Evolutionary conservation across 1,140 invertebrate genomes (phyloP).

Genomic region (Tetragonula clypearis): DNA sequence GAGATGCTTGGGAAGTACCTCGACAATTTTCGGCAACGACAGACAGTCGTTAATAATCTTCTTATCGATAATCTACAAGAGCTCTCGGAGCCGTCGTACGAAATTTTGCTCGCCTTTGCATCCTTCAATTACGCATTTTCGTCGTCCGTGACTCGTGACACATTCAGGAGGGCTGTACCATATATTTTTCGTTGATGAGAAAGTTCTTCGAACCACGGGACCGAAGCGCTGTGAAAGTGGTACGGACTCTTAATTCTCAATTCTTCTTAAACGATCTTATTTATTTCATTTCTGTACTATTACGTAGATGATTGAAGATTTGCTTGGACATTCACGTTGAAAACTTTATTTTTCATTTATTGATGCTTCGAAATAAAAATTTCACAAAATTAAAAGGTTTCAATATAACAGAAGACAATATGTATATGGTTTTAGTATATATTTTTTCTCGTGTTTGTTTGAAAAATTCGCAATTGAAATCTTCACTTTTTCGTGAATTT

Average conservation of each 20-base stretch:
- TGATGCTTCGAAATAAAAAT: too few species aligned
- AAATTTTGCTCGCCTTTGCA: slow-evolving; percentile 2
- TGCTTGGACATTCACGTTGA: not conserved
- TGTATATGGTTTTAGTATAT: too few species aligned
- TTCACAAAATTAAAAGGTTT: not conserved
- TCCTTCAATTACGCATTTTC: slow-evolving; percentile 12
- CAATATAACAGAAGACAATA: not conserved
- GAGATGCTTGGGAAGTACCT: not conserved
- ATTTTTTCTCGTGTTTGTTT: not conserved
- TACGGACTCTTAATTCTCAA: not conserved
- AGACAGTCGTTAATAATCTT: slow-evolving; percentile 18
- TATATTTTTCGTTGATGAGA: not conserved
- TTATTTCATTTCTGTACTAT: not conserved
- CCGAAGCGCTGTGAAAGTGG: not conserved
- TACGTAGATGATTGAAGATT: not conserved
- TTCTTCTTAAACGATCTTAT: not conserved
- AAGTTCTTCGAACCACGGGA: not conserved
- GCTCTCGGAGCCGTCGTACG: too few species aligned
- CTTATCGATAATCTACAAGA: slow-evolving; percentile 17
- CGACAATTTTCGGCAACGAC: slow-evolving; percentile 10
- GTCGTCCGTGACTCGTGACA: not conserved
- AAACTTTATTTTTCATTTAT: not conserved
- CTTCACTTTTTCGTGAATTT: not conserved
- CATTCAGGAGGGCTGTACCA: too few species aligned
- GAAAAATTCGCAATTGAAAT: not conserved